Evolutionary conservation across 2,888 invertebrate species (phyloP), one percentile per base, ranked within the genome.

Genomic region (Synergus japonicus): DNA sequence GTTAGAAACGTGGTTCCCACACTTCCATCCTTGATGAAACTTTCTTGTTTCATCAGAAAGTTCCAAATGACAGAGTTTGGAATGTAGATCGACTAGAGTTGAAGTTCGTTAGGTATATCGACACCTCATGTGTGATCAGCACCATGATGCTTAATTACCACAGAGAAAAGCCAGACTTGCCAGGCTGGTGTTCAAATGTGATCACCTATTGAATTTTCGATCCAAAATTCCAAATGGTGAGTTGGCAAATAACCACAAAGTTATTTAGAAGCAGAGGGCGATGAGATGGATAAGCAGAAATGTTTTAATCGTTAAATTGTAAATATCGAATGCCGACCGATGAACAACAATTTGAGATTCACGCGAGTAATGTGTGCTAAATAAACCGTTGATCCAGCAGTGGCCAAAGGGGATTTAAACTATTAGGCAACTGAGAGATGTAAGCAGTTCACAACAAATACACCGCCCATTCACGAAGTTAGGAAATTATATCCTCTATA

Each of bases 361-460:
- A 67, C 44, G 46, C 15, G 46, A 15, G 15, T 67, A 67, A 67
- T 29, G 29, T 67, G 46, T 46, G 12, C 44, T 67, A 22, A 46
- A 67, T 46, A 67, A 49, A 67, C 46, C 67, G 29, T 67, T 67
- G 46, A 67, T 67, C 67, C 67, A 13, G 8, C 29, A 12, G 44
- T 46, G 15, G 67, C 67, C 29, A 29, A 67, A 67, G 67, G 67
- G 67, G 46, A 43, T 46, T 67, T 46, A 46, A 67, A 67, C 46
- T 46, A 67, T 67, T 46, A 67, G 9, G 46, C 18, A 67, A 67
- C 67, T 46, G 22, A 46, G 67, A 67, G 46, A 29, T 46, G 67
- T 22, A 67, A 67, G 67, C 67, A 67, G 46, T 46, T 46, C 15
- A 67, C 29, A 67, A 46, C 46, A 67, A 46, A 67, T 67, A 67